Percentiles rank a stretch among this genome's conserved stretches.
These are phyloP conservation scores for Cenopis cana DNA, from an alignment of 2,888 invertebrate genomes.

Conservation along the genomic window DNA sequence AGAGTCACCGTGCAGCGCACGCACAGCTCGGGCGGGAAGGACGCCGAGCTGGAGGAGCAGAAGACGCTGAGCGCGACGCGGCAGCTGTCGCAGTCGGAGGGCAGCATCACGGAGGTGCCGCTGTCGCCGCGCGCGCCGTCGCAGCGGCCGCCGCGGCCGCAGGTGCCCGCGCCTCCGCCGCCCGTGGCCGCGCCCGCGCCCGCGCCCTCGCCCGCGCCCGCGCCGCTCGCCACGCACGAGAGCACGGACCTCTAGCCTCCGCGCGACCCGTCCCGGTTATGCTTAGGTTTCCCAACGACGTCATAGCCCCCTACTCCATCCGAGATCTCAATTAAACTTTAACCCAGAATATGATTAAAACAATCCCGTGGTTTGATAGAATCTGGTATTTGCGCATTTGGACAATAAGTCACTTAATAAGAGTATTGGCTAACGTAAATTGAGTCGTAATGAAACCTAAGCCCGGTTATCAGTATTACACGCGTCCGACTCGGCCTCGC, in stretches of 20 bases:
- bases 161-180: conserved; percentile 52
- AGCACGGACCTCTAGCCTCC: conserved; percentile 71
- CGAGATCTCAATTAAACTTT: too few species aligned
- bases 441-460: too few species aligned
- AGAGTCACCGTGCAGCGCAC: conserved; percentile 76
- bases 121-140: conserved; percentile 67
- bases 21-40: conserved; percentile 77
- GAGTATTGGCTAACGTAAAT: too few species aligned
- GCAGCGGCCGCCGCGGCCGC: conserved; percentile 71
- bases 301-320: too few species aligned
- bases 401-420: too few species aligned
- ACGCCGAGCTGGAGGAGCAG: conserved; percentile 73
- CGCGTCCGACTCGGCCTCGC: conserved; percentile 26
- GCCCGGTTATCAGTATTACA: conserved; percentile 40
- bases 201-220: conserved; percentile 48
- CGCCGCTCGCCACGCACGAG: conserved; percentile 55
- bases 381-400: too few species aligned
- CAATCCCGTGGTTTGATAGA: too few species aligned
- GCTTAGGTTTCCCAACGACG: too few species aligned
- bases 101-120: conserved; percentile 63
- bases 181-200: conserved; percentile 39
- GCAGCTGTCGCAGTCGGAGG: conserved; percentile 85
- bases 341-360: too few species aligned
- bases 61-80: conserved; percentile 73
- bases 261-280: conserved; percentile 36